These are phyloP conservation scores for Apis florea DNA, from an alignment of 1,140 invertebrate species.

Conservation along the genomic window DNA sequence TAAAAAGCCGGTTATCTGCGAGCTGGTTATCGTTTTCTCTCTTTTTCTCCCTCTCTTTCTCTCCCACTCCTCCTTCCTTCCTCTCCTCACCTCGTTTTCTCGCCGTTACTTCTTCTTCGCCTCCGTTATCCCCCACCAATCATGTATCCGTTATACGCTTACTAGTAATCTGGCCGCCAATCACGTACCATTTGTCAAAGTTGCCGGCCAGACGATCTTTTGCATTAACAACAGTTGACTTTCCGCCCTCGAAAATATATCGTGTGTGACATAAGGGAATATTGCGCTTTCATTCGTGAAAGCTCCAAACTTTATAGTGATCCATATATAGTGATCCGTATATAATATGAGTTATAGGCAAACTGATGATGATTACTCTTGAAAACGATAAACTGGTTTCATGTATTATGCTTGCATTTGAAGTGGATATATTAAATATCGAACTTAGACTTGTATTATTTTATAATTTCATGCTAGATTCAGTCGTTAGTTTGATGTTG, in stretches of 20 bases:
- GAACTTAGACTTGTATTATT: too few relatives aligned
- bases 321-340: too few relatives aligned
- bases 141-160: slow-evolving; percentile 49
- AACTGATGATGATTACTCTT: too few relatives aligned
- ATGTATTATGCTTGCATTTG: too few relatives aligned
- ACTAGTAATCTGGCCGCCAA: slow-evolving; percentile 50
- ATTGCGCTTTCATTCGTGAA: background rate
- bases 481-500: too few relatives aligned
- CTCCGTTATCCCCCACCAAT: slow-evolving; percentile 50
- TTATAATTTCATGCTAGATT: too few relatives aligned
- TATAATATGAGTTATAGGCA: too few relatives aligned
- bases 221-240: slow-evolving; percentile 25
- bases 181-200: slow-evolving; percentile 47
- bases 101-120: slow-evolving; percentile 19
- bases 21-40: slow-evolving; percentile 58
- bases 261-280: background rate
- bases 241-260: background rate
- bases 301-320: background rate
- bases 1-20: slow-evolving; percentile 67
- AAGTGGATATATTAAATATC: too few relatives aligned
- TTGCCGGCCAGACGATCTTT: slow-evolving; percentile 29
- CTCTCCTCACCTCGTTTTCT: slow-evolving; percentile 4
- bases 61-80: background rate
- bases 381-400: too few relatives aligned
- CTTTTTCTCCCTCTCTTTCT: background rate